phyloP scores from a whole-genome alignment of 2,797 vertebrate genomes.

The Liparis tanakae region DNA sequence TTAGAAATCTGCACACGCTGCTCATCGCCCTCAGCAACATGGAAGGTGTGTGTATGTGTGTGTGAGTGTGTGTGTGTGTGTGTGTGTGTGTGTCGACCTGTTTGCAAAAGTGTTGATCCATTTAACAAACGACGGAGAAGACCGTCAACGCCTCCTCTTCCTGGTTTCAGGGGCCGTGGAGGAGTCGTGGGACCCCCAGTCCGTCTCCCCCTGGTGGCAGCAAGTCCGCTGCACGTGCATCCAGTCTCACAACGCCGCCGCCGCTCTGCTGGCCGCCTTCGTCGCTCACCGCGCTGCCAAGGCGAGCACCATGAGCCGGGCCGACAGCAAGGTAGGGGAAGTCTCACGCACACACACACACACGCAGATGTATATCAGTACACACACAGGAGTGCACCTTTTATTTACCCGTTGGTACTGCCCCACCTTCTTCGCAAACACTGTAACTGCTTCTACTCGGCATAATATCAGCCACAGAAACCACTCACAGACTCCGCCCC shows the following conservation, averaged over 20 bases:
- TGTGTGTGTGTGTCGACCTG: not conserved
- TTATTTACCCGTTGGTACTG: not conserved
- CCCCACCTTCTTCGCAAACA: not conserved
- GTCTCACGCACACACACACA: not conserved
- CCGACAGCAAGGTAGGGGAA: constrained; percentile 85
- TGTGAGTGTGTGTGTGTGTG: not conserved
- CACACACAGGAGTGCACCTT: not conserved
- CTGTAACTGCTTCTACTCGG: not conserved
- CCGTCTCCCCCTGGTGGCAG: constrained; percentile 97
- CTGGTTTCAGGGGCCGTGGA: constrained; percentile 86
- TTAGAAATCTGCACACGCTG: constrained; percentile 86
- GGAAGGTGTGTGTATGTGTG: constrained; percentile 83
- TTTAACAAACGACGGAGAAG: not conserved
- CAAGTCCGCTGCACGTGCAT: constrained; percentile 90
- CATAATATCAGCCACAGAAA: not conserved
- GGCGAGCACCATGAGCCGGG: constrained; percentile 82
- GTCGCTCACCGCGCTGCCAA: constrained; percentile 88
- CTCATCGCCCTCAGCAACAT: constrained; percentile 90
- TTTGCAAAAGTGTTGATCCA: not conserved
- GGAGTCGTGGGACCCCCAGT: constrained; percentile 93
- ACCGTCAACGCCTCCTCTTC: not conserved
- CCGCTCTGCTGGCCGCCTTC: constrained; percentile 89
- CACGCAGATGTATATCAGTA: not conserved
- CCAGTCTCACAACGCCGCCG: constrained; percentile 89
- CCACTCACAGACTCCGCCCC: not conserved